These are phyloP conservation scores for Labeo catla DNA, from an alignment of 2,113 vertebrate genomes.

Conservation along the genomic window DNA sequence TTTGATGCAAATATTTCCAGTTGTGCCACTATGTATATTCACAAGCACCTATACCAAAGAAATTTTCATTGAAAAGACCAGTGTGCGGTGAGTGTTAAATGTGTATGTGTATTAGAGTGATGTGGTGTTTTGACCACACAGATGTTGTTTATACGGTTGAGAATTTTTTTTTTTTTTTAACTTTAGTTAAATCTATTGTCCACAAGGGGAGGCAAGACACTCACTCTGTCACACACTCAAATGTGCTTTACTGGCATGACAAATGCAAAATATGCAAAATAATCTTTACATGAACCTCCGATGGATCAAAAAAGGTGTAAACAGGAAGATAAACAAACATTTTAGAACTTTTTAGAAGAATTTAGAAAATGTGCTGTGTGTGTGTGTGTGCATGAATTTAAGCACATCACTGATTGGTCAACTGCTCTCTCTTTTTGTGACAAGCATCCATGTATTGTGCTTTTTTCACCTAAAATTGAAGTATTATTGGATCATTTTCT, in stretches of 20 bases:
- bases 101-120: not conserved
- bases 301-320: not conserved
- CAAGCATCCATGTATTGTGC: not conserved
- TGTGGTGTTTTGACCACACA: not conserved
- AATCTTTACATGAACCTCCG: not conserved
- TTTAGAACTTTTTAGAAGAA: too few relatives aligned
- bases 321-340: not conserved
- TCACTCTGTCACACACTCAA: not conserved
- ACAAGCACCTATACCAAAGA: not conserved
- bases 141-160: not conserved
- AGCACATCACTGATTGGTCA: not conserved
- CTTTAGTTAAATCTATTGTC: not conserved
- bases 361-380: not conserved
- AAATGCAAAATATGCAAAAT: not conserved
- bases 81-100: not conserved
- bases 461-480: not conserved
- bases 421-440: not conserved
- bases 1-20: not conserved
- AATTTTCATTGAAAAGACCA: not conserved
- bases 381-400: not conserved
- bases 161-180: not conserved
- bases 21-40: not conserved
- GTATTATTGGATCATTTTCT: too few relatives aligned
- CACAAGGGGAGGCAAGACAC: constrained; percentile 1
- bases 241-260: not conserved